Evolutionary conservation across 2,888 invertebrate genomes (phyloP).

Genomic region (Cryptocephalus moraei): DNA sequence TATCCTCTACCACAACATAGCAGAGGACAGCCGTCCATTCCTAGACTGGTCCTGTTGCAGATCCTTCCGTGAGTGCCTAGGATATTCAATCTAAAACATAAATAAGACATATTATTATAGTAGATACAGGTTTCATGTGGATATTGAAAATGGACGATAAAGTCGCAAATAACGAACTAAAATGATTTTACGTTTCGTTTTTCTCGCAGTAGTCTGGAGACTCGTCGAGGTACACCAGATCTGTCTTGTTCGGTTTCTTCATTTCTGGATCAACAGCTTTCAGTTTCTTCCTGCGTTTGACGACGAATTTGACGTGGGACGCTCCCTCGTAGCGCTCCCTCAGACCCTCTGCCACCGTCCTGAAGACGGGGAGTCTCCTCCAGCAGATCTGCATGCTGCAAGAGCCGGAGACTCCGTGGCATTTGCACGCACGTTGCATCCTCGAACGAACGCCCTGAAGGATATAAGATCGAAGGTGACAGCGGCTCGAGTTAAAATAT

Average conservation of each 20-base stretch:
- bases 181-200: slow-evolving; percentile 61
- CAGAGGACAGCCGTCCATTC: slow-evolving; percentile 76
- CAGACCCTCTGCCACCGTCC: slow-evolving; percentile 66
- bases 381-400: slow-evolving; percentile 87
- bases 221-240: slow-evolving; percentile 80
- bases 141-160: no score
- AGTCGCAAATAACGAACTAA: no score
- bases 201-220: slow-evolving; percentile 87
- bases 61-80: slow-evolving; percentile 72
- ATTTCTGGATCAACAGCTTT: slow-evolving; percentile 65
- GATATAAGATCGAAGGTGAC: not conserved
- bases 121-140: no score
- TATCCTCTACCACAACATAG: slow-evolving; percentile 85
- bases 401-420: slow-evolving; percentile 89
- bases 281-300: slow-evolving; percentile 52
- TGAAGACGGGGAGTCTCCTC: slow-evolving; percentile 70
- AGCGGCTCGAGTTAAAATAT: no score
- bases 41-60: slow-evolving; percentile 76
- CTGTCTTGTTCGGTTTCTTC: slow-evolving; percentile 83
- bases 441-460: slow-evolving; percentile 56
- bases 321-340: slow-evolving; percentile 79
- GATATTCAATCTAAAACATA: slow-evolving; percentile 56
- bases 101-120: not conserved
- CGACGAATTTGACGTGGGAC: slow-evolving; percentile 67
- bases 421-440: slow-evolving; percentile 85